Evolutionary conservation across 2,888 invertebrate species (phyloP), one percentile per base, ranked within the genome.

Genomic region (Drosophila diplacantha): DNA sequence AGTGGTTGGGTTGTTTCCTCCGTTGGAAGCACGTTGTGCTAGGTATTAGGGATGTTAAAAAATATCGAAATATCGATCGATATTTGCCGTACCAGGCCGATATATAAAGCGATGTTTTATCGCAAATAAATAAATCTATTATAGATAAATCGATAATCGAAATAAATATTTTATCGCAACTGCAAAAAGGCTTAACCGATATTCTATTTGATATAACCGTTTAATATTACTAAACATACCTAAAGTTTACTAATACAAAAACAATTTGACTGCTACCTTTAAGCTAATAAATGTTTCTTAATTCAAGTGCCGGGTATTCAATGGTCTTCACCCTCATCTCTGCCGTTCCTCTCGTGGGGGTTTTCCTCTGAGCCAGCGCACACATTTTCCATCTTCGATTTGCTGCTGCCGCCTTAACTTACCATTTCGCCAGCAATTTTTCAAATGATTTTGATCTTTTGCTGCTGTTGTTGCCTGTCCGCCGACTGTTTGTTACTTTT

Each of bases 391-490:
- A 66, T 66, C 68, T 67, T 67, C 46, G 67, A 57, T 66, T 66
- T 41, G 63, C 55, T n/a, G 37, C 16, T 20, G 51, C 51, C 37
- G 39, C 43, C 54, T 51, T 55, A 50, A 53, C 46, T 51, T 55
- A 50, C 57, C 46, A 58, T 58, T 56, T 51, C 47, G 69, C 52
- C 43, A 32, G 65, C 67, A 53, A 69, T 71, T 69, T 66, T 64
- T 49, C 68, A 68, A 68, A 61, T 69, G 69, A 51, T 62, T 59
- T 57, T 51, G 54, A 59, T 50, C 51, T 71, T 58, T 64, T 43
- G 56, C 39, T 70, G 64, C 38, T 61, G 37, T 26, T 67, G 50
- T 61, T 57, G 50, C 50, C 43, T 46, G 63, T 55, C 53, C 31
- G 44, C 34, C 37, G 35, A 64, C 46, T 70, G 55, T 65, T 70